Percentiles rank a stretch among this genome's conserved stretches.
phyloP scores from a whole-genome alignment of 2,888 invertebrate genomes.

The Masnerella sp. region DNA sequence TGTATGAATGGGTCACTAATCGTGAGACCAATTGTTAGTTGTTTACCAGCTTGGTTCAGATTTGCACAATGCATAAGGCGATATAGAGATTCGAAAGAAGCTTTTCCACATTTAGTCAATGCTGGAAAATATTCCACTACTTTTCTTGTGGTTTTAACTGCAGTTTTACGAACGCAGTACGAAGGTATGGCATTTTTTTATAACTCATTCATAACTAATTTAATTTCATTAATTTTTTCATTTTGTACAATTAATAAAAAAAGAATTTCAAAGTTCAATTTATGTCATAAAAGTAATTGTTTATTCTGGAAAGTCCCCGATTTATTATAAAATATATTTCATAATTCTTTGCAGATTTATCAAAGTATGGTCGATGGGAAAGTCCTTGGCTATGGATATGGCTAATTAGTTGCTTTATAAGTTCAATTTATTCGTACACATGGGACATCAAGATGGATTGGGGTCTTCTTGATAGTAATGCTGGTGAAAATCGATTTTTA shows the following conservation, averaged over 20 bases:
- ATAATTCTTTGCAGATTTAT: neutral
- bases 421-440: slow-evolving; percentile 95
- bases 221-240: neutral
- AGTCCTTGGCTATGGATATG: slow-evolving; percentile 94
- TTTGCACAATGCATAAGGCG: slow-evolving; percentile 98
- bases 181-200: slow-evolving; percentile 77
- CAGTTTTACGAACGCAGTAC: slow-evolving; percentile 84
- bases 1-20: slow-evolving; percentile 86
- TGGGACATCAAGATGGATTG: slow-evolving; percentile 99
- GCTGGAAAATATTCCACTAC: slow-evolving; percentile 99
- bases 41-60: slow-evolving; percentile 97
- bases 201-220: no score
- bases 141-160: slow-evolving; percentile 94
- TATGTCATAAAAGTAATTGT: neutral
- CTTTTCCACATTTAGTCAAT: slow-evolving; percentile 97
- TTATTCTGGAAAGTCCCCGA: no score
- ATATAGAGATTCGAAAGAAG: slow-evolving; percentile 94
- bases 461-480: slow-evolving; percentile 95
- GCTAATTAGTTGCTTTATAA: slow-evolving; percentile 90
- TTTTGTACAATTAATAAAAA: neutral
- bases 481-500: slow-evolving; percentile 93
- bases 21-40: slow-evolving; percentile 90
- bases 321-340: neutral
- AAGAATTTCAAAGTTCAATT: neutral
- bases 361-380: slow-evolving; percentile 81